Percentiles rank a stretch among this genome's conserved stretches.
phyloP scores from a whole-genome alignment of 2,888 invertebrate genomes.

The Tenthredo scrophulariae region DNA sequence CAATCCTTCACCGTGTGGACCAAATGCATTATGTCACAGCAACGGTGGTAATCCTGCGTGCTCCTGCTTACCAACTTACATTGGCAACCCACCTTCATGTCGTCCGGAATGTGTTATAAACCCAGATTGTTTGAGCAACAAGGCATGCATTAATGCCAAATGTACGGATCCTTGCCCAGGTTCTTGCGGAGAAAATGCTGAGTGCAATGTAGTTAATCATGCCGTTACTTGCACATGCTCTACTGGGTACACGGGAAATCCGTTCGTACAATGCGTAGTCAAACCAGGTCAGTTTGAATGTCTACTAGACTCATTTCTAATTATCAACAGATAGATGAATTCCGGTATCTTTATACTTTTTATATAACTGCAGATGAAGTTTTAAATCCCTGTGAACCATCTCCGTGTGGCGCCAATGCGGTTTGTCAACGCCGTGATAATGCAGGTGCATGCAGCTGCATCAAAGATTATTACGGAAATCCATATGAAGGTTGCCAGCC shows the following conservation, averaged over 20 bases:
- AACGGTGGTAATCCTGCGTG: constrained; percentile 86
- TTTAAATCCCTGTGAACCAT: constrained; percentile 89
- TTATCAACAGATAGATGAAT: not conserved
- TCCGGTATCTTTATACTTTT: not conserved
- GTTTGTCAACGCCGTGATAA: constrained; percentile 88
- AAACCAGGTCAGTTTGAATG: constrained; percentile 79
- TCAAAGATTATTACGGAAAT: constrained; percentile 90
- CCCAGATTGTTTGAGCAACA: constrained; percentile 88
- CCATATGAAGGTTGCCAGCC: constrained; percentile 93
- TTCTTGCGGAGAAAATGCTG: constrained; percentile 89
- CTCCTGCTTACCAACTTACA: constrained; percentile 87
- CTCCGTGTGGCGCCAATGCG: constrained; percentile 93
- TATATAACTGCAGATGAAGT: constrained; percentile 79
- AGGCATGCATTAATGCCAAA: constrained; percentile 89
- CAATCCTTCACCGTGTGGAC: constrained; percentile 90
- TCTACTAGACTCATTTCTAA: not conserved
- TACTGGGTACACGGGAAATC: constrained; percentile 89
- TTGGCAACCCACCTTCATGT: constrained; percentile 90
- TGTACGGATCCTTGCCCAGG: constrained; percentile 92
- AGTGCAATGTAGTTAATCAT: constrained; percentile 89
- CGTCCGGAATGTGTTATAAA: constrained; percentile 91
- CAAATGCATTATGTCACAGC: constrained; percentile 87
- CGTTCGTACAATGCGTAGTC: constrained; percentile 88
- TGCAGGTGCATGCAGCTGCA: constrained; percentile 89
- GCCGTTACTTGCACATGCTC: constrained; percentile 90